Percentiles rank a stretch among this genome's conserved stretches.
phyloP scores from a whole-genome alignment of 2,797 vertebrate species.

The Halcyon smyrnensis region DNA sequence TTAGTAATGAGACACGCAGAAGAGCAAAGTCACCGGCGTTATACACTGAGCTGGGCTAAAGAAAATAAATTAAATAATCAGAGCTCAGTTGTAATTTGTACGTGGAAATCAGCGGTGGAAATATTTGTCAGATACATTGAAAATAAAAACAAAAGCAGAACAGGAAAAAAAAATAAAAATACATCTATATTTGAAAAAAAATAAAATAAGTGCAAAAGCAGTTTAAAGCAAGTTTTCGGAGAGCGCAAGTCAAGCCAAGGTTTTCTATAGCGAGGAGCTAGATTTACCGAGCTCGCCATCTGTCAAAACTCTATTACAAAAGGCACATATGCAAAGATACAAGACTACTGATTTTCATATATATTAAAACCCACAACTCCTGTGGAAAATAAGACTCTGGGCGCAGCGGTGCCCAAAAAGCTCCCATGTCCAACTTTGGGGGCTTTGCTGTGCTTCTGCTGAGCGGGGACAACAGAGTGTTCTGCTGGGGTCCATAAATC shows the following conservation, averaged over 20 bases:
- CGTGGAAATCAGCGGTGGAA: slow-evolving; percentile 60
- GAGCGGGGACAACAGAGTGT: not conserved
- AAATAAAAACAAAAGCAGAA: slow-evolving; percentile 76
- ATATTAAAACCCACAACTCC: slow-evolving; percentile 95
- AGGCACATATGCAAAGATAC: slow-evolving; percentile 88
- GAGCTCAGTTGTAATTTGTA: slow-evolving; percentile 59
- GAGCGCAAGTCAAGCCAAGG: slow-evolving; percentile 79
- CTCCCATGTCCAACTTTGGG: slow-evolving; percentile 82
- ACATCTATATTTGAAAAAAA: slow-evolving; percentile 72
- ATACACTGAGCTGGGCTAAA: slow-evolving; percentile 43
- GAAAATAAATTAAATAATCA: not conserved
- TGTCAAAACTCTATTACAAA: slow-evolving; percentile 90
- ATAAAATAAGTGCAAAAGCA: slow-evolving; percentile 77
- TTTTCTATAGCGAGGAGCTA: slow-evolving; percentile 77
- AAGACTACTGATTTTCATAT: slow-evolving; percentile 98
- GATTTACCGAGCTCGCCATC: slow-evolving; percentile 84
- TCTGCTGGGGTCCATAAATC: not conserved
- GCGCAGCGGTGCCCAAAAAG: slow-evolving; percentile 80
- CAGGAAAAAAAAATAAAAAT: slow-evolving; percentile 3
- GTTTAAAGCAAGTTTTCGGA: slow-evolving; percentile 82
- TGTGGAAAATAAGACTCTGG: slow-evolving; percentile 87
- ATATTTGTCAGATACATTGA: slow-evolving; percentile 57
- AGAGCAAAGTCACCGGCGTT: slow-evolving; percentile 68
- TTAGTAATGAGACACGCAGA: slow-evolving; percentile 79
- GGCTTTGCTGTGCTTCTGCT: slow-evolving; percentile 75